These are phyloP conservation scores for Silurus glanis DNA, from an alignment of 2,113 vertebrate genomes.

Conservation along the genomic window DNA sequence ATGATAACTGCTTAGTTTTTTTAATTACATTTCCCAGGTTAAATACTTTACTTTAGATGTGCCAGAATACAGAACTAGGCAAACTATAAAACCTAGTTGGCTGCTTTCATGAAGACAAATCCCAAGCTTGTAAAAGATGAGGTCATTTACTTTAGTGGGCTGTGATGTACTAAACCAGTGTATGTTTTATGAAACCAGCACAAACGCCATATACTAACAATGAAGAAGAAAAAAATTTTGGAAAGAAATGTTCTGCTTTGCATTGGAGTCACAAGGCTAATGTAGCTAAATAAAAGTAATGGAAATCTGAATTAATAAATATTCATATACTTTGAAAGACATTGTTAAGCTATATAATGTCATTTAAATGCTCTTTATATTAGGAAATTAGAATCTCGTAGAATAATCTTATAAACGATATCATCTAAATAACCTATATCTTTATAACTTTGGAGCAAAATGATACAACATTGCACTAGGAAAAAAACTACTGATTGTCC, in stretches of 20 bases:
- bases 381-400: neutral
- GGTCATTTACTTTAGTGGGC: neutral
- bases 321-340: neutral
- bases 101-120: slow-evolving; percentile 5
- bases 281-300: neutral
- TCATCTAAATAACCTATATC: neutral
- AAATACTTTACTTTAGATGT: neutral
- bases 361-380: neutral
- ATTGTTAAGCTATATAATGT: neutral
- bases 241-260: neutral
- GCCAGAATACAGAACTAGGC: neutral
- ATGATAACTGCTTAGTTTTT: neutral
- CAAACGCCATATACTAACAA: neutral
- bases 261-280: neutral
- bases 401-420: neutral
- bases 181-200: neutral
- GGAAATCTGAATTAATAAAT: neutral
- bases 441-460: neutral
- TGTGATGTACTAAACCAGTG: neutral
- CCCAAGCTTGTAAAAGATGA: neutral
- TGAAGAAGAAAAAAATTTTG: neutral
- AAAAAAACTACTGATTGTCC: slow-evolving; percentile 3
- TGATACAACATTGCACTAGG: neutral
- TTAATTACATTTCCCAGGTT: slow-evolving; percentile 9
- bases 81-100: neutral